Percentiles rank a stretch among this genome's conserved stretches.
Evolutionary conservation across 2,113 vertebrate genomes (phyloP).

Genomic region (Menura novaehollandiae): DNA sequence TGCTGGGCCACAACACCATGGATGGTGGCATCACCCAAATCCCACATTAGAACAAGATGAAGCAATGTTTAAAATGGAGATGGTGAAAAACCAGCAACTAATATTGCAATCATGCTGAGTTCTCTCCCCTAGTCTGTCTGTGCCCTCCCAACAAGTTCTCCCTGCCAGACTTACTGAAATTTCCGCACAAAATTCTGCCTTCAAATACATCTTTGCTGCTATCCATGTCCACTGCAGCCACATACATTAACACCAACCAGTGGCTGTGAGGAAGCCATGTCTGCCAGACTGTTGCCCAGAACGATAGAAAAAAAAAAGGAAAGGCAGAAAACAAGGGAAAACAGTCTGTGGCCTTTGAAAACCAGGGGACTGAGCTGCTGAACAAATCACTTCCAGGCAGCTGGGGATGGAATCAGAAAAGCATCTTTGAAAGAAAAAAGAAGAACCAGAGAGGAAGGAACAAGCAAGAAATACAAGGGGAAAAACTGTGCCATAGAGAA

Average conservation of each 20-base stretch:
- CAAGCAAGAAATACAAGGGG: neutral
- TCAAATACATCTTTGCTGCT: neutral
- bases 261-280: neutral
- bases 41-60: neutral
- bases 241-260: neutral
- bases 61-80: neutral
- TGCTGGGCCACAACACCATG: accelerated
- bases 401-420: neutral
- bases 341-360: neutral
- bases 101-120: neutral
- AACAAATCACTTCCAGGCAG: neutral
- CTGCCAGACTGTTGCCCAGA: neutral
- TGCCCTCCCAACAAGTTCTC: neutral
- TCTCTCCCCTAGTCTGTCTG: neutral
- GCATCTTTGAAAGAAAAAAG: neutral
- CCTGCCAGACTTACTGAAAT: neutral
- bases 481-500: neutral
- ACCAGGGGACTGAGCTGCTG: neutral
- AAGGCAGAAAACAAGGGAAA: neutral
- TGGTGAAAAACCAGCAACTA: neutral
- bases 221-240: neutral
- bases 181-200: neutral
- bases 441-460: neutral
- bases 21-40: neutral
- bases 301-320: neutral